Evolutionary conservation across 2,888 invertebrate genomes (phyloP), one percentile per base, ranked within the genome.

Genomic region (Frankliniella fusca): DNA sequence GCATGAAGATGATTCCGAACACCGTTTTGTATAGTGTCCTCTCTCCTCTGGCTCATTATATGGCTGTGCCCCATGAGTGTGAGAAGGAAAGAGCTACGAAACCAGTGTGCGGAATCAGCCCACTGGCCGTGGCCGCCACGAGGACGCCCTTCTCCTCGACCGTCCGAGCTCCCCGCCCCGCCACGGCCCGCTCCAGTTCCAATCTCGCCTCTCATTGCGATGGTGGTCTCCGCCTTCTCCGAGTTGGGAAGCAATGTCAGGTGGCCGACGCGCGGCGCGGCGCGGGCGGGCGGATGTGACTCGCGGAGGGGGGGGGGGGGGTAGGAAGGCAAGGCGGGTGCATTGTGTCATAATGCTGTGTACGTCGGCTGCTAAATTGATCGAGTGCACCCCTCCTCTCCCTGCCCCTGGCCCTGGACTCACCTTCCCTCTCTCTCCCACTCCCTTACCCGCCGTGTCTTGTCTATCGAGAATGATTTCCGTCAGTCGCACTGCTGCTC

Each of bases 301-400:
- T 7, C n/a, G 70, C 70, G n/a, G 70, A 8, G n/a, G 23, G 10
- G 70, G 11, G 65, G 65, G 65, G 70, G 70, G 11, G 70, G 70
- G 70, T 70, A 23, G 70, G 70, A 70, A 70, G 70, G 70, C n/a
- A 70, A 23, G n/a, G 54, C 38, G 38, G 38, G 38, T 38, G 54
- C 54, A 54, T 54, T 70, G 70, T 70, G 70, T 70, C 70, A 70
- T 70, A 70, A 70, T 70, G 70, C 70, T 3, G 38, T 38, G 38
- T 38, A 38, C 38, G 38, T 38, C 38, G 70, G n/a, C n/a, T 10
- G 70, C 70, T 70, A 70, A 70, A 70, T 70, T 70, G 70, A 70
- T 70, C 70, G 70, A 20, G 23, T 70, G 11, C 70, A 20, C 18
- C 54, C 8, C 20, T 54, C 54, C 54, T 54, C 54, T 15, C n/a